Evolutionary conservation across 2,113 vertebrate species (phyloP).

Genomic region (Meles meles): DNA sequence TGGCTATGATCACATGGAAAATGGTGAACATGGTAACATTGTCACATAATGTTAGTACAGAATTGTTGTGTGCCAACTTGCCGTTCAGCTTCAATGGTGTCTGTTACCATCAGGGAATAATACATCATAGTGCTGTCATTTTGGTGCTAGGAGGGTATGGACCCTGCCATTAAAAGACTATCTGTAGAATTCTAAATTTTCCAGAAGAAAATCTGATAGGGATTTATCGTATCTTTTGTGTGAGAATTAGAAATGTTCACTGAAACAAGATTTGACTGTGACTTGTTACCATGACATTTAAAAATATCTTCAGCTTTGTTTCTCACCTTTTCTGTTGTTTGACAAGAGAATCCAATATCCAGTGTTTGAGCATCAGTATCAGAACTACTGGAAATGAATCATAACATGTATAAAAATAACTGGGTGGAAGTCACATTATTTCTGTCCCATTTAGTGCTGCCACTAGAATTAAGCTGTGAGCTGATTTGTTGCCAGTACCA

Average conservation of each 20-base stretch:
- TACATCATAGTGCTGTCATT: conserved; percentile 50
- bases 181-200: conserved; percentile 64
- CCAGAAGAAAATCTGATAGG: background rate
- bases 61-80: conserved; percentile 71
- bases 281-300: conserved; percentile 32
- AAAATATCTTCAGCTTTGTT: conserved; percentile 1
- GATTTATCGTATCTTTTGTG: background rate
- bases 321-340: conserved; percentile 46
- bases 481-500: background rate
- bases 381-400: background rate
- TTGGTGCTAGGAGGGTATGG: conserved; percentile 20
- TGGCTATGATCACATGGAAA: conserved; percentile 70
- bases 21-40: conserved; percentile 73
- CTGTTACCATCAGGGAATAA: conserved; percentile 66
- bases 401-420: background rate
- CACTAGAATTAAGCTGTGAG: background rate
- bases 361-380: background rate
- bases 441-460: background rate
- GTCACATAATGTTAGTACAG: conserved; percentile 76
- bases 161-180: conserved; percentile 39
- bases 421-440: background rate
- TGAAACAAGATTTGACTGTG: conserved; percentile 23
- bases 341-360: background rate
- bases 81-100: conserved; percentile 61
- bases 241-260: conserved; percentile 37